Evolutionary conservation across 2,797 vertebrate species (phyloP), one percentile per base, ranked within the genome.

Genomic region (Neopelma chrysocephalum): DNA sequence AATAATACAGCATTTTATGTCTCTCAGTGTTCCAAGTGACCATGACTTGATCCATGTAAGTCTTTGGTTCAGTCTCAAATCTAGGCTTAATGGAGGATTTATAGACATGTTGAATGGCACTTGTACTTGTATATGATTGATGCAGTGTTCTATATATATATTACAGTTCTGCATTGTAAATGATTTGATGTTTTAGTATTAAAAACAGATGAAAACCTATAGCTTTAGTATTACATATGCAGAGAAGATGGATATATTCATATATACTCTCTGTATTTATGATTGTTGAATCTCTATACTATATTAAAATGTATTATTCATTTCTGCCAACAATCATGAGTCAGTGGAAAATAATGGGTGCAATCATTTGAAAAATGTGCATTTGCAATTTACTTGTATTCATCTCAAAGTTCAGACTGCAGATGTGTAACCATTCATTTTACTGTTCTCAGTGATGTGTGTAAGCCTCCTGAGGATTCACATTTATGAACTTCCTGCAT

Each of bases 201-300:
- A 96, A 97, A 97, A 98, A 69, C 94, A 97, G 95, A 97, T 97
- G 93, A 96, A 50, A 93, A 56, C 71, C 57, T 85, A 29, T 85
- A 85, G 47, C 69, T 73, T 81, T 89, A 86, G 21, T 48, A 71
- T 87, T 94, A 93, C 79, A 42, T 94, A 76, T 89, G 42, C 73
- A 89, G 27, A 89, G 69, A 66, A 95, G 78, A 95, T 84, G 50
- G 54, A 81, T 94, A 62, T 77, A 43, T 85, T 10, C 53, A 48
- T 72, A 48, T 34, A 23, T 90, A 77, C 13, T 93, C 32, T 76
- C 36, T 75, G 27, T 89, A 45, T 69, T 87, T 92, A 53, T 90
- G 70, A 90, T 54, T 82, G 26, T 80, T 94, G 77, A 91, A 68
- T 73, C 47, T 91, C 56, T 79, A 34, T 36, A 42, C 64, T 88